Base-by-base conservation (phyloP, 2,888 invertebrate genomes). In the Epinotia bilunana region DNA sequence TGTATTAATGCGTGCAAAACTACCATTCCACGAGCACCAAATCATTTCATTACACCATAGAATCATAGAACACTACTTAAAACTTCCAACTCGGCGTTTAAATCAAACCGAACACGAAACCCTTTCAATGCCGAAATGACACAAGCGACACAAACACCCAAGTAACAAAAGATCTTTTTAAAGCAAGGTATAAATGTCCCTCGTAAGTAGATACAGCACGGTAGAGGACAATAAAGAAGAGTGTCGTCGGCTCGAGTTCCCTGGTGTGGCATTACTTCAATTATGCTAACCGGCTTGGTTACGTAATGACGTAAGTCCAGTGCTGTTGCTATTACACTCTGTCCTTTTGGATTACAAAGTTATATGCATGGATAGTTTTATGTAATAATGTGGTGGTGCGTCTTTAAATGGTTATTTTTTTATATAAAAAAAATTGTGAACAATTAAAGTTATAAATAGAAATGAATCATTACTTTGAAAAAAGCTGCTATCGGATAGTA, bases 201-300 rank as follows among this genome's bases (percentile, higher is more conserved):
- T 58, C 46, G 53, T 62, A 57, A 63, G 73, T 69, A 46, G 43
- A 69, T 46, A 74, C 63, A 74, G 69, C 62, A 76, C 77, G 71
- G 57, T 33, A 61, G 78, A 78, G 80, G 78, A 81, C 78, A 79
- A 81, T 79, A 81, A 81, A 81, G 77, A 72, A 80, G 80, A 80
- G 80, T 81, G 80, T 78, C 79, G 79, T 80, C 79, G 81, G 79
- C 81, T 83, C 79, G 69, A 57, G 77, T 70, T 83, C 87, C 86
- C 85, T 18, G 5, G 86, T 78, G 87, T 76, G 77, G 82, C 81
- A 84, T 87, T 83, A 82, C 79, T 83, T 80, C 86, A 85, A 87
- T 87, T 87, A 84, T 82, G 84, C 81, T 76, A 76, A 64, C 73
- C 77, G 74, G 39, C 46, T 49, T 28, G 1, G 53, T 16, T 53